Conservation (phyloP, 2,797 vertebrate species). For the Crax fasciolata region DNA sequence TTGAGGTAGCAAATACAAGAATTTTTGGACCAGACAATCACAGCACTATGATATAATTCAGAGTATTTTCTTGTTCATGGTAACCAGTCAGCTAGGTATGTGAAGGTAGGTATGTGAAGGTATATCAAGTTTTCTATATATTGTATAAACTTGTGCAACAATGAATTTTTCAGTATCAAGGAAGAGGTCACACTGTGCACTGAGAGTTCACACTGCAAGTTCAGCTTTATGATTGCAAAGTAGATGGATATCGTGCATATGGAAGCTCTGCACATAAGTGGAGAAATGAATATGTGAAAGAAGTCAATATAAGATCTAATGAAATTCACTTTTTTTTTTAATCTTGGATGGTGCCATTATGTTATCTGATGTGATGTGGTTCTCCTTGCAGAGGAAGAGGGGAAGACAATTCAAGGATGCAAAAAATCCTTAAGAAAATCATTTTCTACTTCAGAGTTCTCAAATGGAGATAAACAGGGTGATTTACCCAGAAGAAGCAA, state of each 20-base stretch:
- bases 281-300: neutral
- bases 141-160: neutral
- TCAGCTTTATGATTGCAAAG: neutral
- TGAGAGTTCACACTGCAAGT: neutral
- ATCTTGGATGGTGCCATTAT: neutral
- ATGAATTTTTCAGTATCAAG: neutral
- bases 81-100: neutral
- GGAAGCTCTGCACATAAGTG: neutral
- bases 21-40: neutral
- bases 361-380: conserved; percentile 10
- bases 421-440: conserved; percentile 27
- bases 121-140: neutral
- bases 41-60: neutral
- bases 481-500: conserved; percentile 12
- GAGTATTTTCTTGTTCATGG: neutral
- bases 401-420: neutral
- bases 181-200: neutral
- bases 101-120: neutral
- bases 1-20: neutral
- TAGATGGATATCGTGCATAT: neutral
- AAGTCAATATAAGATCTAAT: conserved; percentile 4
- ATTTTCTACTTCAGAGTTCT: conserved; percentile 7
- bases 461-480: conserved; percentile 14
- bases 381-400: conserved; percentile 67
- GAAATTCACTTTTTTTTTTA: neutral